Evolutionary conservation across 64 coral and sea anemone genomes (phyloP), one percentile per base, ranked within the genome.

Genomic region (Montipora foliosa): DNA sequence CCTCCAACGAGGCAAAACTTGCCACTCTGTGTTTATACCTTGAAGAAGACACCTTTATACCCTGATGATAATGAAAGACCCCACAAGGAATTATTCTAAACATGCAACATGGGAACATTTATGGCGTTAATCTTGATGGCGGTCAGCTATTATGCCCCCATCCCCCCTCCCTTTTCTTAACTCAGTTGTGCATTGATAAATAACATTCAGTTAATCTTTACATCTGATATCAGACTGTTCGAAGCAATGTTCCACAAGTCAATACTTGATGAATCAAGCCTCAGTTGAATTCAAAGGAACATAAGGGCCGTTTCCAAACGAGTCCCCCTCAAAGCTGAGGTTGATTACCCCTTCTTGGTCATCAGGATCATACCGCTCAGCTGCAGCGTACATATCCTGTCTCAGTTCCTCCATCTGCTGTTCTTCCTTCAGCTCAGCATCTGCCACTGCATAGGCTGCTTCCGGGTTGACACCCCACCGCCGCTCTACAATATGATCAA

Each of bases 401-500:
- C 89, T 78, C 9, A 98, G 53, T 21, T 77, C 82, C n/a, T 98
- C 96, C 0, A 87, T 77, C 9, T 95, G 75, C n/a, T 95, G 93
- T 15, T 94, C 96, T 15, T 87, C 58, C 45, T 95, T 86, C 0
- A 98, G 37, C 70, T 98, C 96, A 6, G 84, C 88, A 15, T 61
- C 79, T 0, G 93, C 96, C 22, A 91, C 83, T 5, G 92, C 90
- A 74, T 89, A 98, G 19, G 93, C 92, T 55, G 94, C 71, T 20
- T 92, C 92, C 0, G 89, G 49, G 19, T 88, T 95, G 0, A 98
- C 81, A 6, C 96, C 96, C 96, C 96, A 98, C 44, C 91, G 87
- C 83, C 92, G 81, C 62, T 95, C 96, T 24, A 98, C 93, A 45
- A 98, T 95, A 16, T 94, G 77, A 62, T 98, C 96, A 11, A 98